Evolutionary conservation across 1,140 invertebrate genomes (phyloP).

Genomic region (Globodera rostochiensis): DNA sequence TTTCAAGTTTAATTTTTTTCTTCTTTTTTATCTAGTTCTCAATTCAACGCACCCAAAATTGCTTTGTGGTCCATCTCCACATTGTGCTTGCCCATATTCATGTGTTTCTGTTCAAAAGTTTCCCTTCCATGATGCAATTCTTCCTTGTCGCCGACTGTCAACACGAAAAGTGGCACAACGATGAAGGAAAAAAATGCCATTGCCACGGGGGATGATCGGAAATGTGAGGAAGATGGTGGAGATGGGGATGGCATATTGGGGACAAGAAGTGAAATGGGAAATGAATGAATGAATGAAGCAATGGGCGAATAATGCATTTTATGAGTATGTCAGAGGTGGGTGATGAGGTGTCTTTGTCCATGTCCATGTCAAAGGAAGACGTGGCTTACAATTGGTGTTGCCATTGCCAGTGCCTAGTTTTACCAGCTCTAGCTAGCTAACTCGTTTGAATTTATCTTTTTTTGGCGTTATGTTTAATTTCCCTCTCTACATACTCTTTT

Average conservation of each 20-base stretch:
- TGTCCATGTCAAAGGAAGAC: background rate
- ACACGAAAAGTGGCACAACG: constrained; percentile 7
- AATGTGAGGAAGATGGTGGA: no score
- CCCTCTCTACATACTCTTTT: no score
- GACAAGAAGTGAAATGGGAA: background rate
- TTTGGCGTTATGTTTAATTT: no score
- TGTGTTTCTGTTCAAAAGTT: constrained; percentile 23
- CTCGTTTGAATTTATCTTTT: no score
- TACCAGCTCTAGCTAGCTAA: no score
- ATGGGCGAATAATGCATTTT: no score
- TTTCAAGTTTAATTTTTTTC: background rate
- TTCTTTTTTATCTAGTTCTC: background rate
- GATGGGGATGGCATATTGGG: no score
- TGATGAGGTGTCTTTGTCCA: no score
- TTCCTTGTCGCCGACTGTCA: constrained; percentile 22
- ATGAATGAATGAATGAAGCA: background rate
- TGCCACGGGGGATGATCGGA: no score
- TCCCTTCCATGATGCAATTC: constrained; percentile 18
- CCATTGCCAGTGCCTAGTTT: background rate
- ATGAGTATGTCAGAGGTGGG: background rate
- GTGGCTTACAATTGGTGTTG: background rate
- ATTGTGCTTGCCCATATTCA: constrained; percentile 30
- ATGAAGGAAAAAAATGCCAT: background rate
- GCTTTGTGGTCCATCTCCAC: constrained; percentile 50
- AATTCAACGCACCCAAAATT: constrained; percentile 39